These are phyloP conservation scores for Busseola fusca DNA, from an alignment of 2,888 invertebrate genomes.

Conservation along the genomic window DNA sequence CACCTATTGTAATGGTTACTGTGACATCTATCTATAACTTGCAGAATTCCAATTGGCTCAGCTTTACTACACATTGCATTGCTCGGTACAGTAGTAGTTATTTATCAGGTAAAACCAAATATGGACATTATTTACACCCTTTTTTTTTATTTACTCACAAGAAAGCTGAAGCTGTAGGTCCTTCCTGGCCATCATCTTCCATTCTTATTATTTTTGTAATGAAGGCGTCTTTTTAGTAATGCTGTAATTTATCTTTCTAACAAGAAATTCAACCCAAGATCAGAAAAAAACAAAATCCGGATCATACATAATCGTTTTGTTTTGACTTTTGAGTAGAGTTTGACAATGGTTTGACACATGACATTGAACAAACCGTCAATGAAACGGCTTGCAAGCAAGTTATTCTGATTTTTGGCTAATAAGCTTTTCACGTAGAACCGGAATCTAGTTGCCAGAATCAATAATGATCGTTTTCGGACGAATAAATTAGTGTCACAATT, in stretches of 20 bases:
- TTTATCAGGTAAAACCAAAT: neutral
- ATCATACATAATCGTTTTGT: slow-evolving; percentile 5
- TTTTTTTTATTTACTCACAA: slow-evolving; percentile 46
- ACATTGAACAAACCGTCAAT: no score
- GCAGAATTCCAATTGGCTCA: neutral
- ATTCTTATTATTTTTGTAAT: slow-evolving; percentile 41
- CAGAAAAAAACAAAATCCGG: neutral
- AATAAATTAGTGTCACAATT: slow-evolving; percentile 45
- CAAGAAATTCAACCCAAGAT: neutral
- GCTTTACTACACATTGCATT: neutral
- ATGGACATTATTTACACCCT: slow-evolving; percentile 1
- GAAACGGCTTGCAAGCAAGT: no score
- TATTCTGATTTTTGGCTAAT: no score
- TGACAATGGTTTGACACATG: neutral
- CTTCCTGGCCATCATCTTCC: slow-evolving; percentile 60
- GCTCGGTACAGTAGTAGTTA: neutral
- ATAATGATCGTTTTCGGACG: slow-evolving; percentile 43
- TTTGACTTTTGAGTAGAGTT: slow-evolving; percentile 20
- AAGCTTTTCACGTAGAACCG: slow-evolving; percentile 6
- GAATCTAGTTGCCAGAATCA: neutral
- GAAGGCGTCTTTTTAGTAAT: neutral
- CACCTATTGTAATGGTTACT: neutral
- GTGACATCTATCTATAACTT: neutral
- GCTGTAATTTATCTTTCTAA: neutral
- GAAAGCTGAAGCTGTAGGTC: slow-evolving; percentile 49